These are phyloP conservation scores for Ceryle rudis DNA, from an alignment of 2,797 vertebrate species.

Conservation along the genomic window DNA sequence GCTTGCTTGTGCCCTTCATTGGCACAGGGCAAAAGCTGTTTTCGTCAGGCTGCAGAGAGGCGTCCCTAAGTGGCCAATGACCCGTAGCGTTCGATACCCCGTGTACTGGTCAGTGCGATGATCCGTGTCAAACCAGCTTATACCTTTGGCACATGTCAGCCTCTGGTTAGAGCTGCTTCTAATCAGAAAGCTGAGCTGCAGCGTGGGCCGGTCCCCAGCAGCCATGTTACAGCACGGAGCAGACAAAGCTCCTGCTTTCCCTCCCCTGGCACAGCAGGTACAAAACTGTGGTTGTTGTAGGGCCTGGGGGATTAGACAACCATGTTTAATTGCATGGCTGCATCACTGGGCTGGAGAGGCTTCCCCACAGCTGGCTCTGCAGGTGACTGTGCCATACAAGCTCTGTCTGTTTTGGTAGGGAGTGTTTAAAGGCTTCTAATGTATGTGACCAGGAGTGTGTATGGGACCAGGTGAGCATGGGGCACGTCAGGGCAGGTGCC, in stretches of 20 bases:
- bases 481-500: fast-evolving
- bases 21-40: background rate
- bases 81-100: background rate
- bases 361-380: fast-evolving
- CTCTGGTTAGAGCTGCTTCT: background rate
- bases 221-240: background rate
- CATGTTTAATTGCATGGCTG: fast-evolving
- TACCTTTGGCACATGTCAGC: background rate
- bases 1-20: background rate
- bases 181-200: background rate
- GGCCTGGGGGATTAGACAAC: background rate
- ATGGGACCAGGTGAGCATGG: fast-evolving
- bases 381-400: fast-evolving
- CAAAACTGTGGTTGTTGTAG: background rate
- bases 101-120: background rate
- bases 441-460: fast-evolving
- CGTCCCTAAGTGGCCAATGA: background rate
- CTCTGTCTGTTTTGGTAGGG: background rate
- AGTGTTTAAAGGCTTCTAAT: background rate
- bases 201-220: background rate
- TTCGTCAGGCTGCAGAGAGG: background rate
- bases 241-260: background rate
- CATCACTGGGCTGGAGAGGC: background rate
- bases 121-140: background rate
- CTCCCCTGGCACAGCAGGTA: background rate